Conservation (phyloP, 2,888 invertebrate genomes). For the Sinelater perroti region DNA sequence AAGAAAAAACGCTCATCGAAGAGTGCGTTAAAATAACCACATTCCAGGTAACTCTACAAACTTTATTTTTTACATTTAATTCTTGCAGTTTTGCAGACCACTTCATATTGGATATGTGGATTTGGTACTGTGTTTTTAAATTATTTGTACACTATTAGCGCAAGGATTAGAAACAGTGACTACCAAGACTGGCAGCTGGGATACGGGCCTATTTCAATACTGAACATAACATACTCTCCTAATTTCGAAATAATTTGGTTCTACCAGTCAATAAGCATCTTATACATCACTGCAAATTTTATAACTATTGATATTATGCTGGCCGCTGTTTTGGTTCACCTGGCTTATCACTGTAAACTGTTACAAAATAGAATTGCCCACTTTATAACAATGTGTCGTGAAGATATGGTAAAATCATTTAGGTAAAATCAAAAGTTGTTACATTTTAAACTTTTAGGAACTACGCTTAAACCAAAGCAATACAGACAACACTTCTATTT, state of each 20-base stretch:
- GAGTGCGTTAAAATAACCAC: not conserved
- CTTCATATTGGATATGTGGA: no score
- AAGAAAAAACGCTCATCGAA: not conserved
- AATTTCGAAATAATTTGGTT: not conserved
- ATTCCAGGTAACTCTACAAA: not conserved
- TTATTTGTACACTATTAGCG: not conserved
- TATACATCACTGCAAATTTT: not conserved
- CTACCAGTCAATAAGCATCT: not conserved
- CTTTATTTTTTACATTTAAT: no score
- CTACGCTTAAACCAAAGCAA: no score
- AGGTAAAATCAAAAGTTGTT: not conserved
- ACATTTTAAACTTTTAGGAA: no score
- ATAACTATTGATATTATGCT: not conserved
- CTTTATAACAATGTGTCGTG: not conserved
- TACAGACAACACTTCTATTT: no score
- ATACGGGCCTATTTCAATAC: not conserved
- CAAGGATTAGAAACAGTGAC: not conserved
- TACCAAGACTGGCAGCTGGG: not conserved
- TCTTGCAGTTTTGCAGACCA: no score
- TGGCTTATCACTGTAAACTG: conserved; percentile 14
- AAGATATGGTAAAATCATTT: conserved; percentile 11
- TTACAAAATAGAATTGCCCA: not conserved
- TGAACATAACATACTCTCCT: not conserved
- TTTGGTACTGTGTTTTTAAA: not conserved
- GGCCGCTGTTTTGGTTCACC: conserved; percentile 15